Evolutionary conservation across 2,888 invertebrate genomes (phyloP).

Genomic region (Tetragnatha montana): DNA sequence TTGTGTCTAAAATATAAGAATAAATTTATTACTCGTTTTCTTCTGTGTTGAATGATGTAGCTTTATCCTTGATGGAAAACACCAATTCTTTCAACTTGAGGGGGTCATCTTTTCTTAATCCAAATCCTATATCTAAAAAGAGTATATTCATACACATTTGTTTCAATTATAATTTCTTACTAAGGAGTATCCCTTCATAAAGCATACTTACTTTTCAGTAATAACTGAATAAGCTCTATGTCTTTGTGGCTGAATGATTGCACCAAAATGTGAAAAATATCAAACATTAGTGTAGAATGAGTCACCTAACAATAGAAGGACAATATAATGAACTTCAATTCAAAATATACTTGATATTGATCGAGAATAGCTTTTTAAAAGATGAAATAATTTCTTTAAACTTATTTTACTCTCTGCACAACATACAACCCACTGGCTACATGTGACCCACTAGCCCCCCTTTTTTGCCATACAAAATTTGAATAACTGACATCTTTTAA

Average conservation of each 20-base stretch:
- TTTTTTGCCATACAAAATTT: no score
- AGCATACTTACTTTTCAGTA: constrained; percentile 80
- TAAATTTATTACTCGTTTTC: constrained; percentile 76
- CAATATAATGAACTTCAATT: neutral
- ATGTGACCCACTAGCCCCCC: no score
- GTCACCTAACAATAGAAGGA: constrained; percentile 80
- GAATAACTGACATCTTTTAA: no score
- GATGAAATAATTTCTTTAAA: no score
- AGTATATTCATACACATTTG: neutral
- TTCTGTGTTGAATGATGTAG: constrained; percentile 75
- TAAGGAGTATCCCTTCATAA: neutral
- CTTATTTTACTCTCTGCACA: no score
- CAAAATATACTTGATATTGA: no score
- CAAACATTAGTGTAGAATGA: constrained; percentile 86
- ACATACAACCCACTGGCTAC: no score
- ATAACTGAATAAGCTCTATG: constrained; percentile 87
- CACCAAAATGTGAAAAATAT: constrained; percentile 84
- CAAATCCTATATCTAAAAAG: constrained; percentile 81
- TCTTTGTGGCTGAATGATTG: constrained; percentile 84
- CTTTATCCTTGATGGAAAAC: constrained; percentile 76
- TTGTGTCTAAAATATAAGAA: neutral
- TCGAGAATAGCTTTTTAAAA: no score
- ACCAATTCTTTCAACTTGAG: constrained; percentile 83
- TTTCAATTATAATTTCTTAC: no score
- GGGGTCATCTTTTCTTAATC: constrained; percentile 90